phyloP scores from a whole-genome alignment of 2,113 vertebrate genomes.

The Perca flavescens region DNA sequence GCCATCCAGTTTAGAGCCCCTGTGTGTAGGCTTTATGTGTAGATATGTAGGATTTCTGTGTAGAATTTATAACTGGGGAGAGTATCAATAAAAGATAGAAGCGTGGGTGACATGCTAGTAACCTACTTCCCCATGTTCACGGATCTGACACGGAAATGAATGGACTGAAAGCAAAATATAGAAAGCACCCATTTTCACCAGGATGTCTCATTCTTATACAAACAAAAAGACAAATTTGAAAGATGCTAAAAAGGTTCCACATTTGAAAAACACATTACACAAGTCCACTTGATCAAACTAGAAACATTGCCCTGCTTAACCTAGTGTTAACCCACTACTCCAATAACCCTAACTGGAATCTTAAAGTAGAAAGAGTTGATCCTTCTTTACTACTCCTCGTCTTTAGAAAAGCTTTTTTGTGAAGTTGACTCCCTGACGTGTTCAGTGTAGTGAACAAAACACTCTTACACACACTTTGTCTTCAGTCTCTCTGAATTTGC shows the following conservation, averaged over 20 bases:
- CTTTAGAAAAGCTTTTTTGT: not conserved
- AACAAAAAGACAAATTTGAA: not conserved
- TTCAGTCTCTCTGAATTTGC: slow-evolving; percentile 27
- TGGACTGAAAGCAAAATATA: not conserved
- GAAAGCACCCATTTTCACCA: not conserved
- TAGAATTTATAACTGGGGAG: not conserved
- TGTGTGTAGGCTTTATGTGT: not conserved
- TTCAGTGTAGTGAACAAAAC: slow-evolving; percentile 53
- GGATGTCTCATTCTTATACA: not conserved
- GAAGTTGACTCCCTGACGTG: slow-evolving; percentile 21
- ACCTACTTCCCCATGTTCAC: not conserved
- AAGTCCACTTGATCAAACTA: no score
- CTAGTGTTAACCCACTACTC: not conserved
- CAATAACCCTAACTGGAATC: not conserved
- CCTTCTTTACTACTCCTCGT: not conserved
- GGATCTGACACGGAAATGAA: not conserved
- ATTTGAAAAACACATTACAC: not conserved
- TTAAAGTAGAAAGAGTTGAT: not conserved
- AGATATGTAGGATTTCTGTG: not conserved
- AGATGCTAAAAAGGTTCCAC: no score
- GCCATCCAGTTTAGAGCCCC: not conserved
- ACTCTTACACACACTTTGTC: not conserved
- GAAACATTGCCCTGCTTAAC: not conserved
- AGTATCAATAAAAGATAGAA: not conserved
- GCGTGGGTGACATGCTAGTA: no score